Conservation (phyloP, 2,888 invertebrate species). For the Zygothrica quintamaculata region DNA sequence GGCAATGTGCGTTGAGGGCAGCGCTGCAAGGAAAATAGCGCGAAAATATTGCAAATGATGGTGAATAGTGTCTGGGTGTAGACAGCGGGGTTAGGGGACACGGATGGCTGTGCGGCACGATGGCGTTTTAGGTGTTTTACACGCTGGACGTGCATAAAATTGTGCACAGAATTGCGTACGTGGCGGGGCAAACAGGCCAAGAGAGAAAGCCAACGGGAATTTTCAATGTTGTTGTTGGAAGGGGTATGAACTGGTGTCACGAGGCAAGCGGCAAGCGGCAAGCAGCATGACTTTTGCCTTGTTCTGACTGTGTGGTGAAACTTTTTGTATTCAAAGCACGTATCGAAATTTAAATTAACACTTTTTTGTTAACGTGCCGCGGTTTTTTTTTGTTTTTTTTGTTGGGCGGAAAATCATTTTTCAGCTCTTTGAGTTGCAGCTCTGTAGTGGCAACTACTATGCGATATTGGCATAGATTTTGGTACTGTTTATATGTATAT, state of each 20-base stretch:
- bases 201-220: constrained; percentile 13
- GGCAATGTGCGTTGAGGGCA: constrained; percentile 44
- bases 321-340: constrained; percentile 74
- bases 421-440: constrained; percentile 38
- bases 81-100: not conserved
- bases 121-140: constrained; percentile 78
- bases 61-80: constrained; percentile 3
- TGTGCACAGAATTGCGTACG: constrained; percentile 66
- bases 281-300: constrained; percentile 24
- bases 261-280: constrained; percentile 2
- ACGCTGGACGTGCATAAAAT: constrained; percentile 81
- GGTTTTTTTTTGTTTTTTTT: no score
- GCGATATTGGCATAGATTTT: constrained; percentile 6
- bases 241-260: not conserved
- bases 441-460: constrained; percentile 27
- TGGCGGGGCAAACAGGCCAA: constrained; percentile 36
- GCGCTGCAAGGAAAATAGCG: constrained; percentile 36
- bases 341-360: constrained; percentile 82
- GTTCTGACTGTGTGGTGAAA: constrained; percentile 8
- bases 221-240: not conserved
- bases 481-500: not conserved
- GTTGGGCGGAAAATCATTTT: constrained; percentile 46
- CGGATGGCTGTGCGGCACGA: constrained; percentile 38
- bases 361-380: constrained; percentile 81
- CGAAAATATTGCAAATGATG: constrained; percentile 50